Percentiles rank a stretch among this genome's conserved stretches.
phyloP scores from a whole-genome alignment of 2,888 invertebrate species.

The Andrena bucephala region DNA sequence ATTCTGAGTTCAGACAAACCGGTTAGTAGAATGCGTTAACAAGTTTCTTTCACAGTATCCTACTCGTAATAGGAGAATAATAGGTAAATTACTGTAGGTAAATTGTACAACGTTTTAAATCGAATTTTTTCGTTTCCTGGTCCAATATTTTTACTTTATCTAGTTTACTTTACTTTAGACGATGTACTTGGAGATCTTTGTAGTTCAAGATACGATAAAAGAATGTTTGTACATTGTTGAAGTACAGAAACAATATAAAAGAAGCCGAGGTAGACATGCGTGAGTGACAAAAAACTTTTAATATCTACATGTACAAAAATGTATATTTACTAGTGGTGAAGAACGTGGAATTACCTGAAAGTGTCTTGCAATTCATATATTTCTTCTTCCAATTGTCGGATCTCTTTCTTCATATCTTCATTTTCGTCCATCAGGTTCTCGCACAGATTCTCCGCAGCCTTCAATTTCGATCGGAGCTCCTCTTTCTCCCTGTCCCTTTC shows the following conservation, averaged over 20 bases:
- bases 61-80: not conserved
- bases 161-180: not conserved
- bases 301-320: constrained; percentile 10
- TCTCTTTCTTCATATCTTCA: constrained; percentile 96
- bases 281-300: constrained; percentile 4
- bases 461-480: constrained; percentile 92
- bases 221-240: too few relatives aligned
- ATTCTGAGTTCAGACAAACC: constrained; percentile 43
- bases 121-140: constrained; percentile 36
- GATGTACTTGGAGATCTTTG: too few relatives aligned
- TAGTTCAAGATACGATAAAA: too few relatives aligned
- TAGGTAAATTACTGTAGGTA: not conserved
- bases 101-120: constrained; percentile 25
- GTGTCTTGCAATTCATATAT: constrained; percentile 99
- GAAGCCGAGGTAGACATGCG: constrained; percentile 43
- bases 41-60: not conserved
- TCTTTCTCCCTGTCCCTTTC: constrained; percentile 80
- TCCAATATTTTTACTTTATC: not conserved
- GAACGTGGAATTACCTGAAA: constrained; percentile 88
- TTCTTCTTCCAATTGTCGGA: constrained; percentile 97
- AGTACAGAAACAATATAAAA: not conserved
- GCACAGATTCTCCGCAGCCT: constrained; percentile 96
- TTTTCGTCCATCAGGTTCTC: constrained; percentile 98
- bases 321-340: not conserved
- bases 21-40: constrained; percentile 47